Conservation (phyloP, 2,113 vertebrate genomes). For the Mugil cephalus region DNA sequence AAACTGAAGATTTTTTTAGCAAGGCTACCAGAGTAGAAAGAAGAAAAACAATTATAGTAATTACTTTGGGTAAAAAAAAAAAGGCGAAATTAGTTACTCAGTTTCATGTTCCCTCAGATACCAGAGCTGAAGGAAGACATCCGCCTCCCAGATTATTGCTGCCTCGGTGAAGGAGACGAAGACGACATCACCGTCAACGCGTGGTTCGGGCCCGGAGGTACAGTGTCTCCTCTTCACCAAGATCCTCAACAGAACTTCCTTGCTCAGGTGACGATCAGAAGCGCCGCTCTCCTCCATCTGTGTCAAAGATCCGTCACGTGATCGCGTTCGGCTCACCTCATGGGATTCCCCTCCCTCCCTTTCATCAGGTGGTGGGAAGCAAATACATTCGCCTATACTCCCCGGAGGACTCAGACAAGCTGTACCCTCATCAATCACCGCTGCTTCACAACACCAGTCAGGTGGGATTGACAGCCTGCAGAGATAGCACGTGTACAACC, state of each 20-base stretch:
- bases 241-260: slow-evolving; percentile 97
- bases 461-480: slow-evolving; percentile 81
- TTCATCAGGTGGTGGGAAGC: slow-evolving; percentile 89
- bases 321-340: slow-evolving; percentile 20
- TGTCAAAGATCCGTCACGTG: slow-evolving; percentile 24
- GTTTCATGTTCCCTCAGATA: slow-evolving; percentile 82
- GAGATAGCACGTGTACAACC: slow-evolving; percentile 27
- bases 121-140: slow-evolving; percentile 95
- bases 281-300: background rate
- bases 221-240: slow-evolving; percentile 95
- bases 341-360: slow-evolving; percentile 32
- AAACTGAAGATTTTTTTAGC: too few relatives aligned
- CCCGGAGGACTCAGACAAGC: slow-evolving; percentile 86
- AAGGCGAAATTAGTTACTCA: background rate
- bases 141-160: slow-evolving; percentile 95
- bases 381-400: slow-evolving; percentile 94
- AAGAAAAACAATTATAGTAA: too few relatives aligned
- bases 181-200: slow-evolving; percentile 95
- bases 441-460: slow-evolving; percentile 97
- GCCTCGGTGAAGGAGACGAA: slow-evolving; percentile 91
- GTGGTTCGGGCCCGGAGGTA: slow-evolving; percentile 95
- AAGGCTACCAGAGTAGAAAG: too few relatives aligned
- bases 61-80: slow-evolving; percentile 17
- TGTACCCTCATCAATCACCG: slow-evolving; percentile 92
- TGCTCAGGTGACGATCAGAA: slow-evolving; percentile 85